Conservation (phyloP, 30 jellyfish, hydroid and myxozoan genomes). For the Phacellophora camtschatica region DNA sequence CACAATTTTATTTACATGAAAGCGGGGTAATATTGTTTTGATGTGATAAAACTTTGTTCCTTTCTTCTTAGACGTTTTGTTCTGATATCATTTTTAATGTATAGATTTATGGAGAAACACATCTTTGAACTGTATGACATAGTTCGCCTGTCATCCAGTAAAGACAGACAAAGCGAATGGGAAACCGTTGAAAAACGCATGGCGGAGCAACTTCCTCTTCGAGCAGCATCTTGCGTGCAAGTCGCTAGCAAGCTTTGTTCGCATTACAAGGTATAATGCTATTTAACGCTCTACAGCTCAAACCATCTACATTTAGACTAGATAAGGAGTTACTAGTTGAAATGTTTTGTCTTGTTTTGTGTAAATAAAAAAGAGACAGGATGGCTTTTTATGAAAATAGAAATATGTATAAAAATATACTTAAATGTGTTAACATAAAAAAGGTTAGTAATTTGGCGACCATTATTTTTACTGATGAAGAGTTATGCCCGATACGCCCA, state of each 20-base stretch:
- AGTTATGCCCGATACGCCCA: no score
- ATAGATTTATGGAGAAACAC: slow-evolving; percentile 84
- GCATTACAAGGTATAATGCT: slow-evolving; percentile 71
- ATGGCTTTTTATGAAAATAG: no score
- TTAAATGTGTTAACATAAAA: no score
- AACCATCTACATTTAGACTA: background rate
- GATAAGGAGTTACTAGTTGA: background rate
- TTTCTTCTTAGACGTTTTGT: no score
- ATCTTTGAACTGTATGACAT: slow-evolving; percentile 68
- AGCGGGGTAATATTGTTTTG: background rate
- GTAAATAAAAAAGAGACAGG: no score
- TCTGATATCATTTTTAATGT: background rate
- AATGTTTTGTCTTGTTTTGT: background rate
- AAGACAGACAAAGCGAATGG: slow-evolving; percentile 82
- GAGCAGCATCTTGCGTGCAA: slow-evolving; percentile 76
- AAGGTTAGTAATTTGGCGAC: no score
- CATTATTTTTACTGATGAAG: no score
- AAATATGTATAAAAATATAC: no score
- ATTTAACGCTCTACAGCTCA: background rate
- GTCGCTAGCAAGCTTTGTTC: slow-evolving; percentile 86
- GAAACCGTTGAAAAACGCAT: slow-evolving; percentile 62
- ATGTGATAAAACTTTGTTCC: background rate
- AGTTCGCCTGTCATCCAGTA: slow-evolving; percentile 74
- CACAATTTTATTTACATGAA: background rate
- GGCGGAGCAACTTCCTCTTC: slow-evolving; percentile 76